Evolutionary conservation across 2,113 vertebrate species (phyloP), one percentile per base, ranked within the genome.

Genomic region (Canis aureus): DNA sequence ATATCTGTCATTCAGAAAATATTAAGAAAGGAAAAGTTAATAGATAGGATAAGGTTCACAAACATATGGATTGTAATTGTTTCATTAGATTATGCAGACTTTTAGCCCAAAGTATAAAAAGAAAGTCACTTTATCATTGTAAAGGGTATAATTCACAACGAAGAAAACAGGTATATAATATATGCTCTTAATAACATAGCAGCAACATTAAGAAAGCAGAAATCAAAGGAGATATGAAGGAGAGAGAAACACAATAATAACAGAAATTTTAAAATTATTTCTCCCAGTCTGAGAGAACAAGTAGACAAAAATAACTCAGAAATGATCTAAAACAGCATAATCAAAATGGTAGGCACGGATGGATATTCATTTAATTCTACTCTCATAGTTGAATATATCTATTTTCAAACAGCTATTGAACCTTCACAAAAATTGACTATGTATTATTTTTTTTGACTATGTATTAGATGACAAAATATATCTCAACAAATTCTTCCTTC

Each of bases 271-370:
- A 79, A 88, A 76, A 66, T 82, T 79, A 76, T 84, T 91, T 93
- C 27, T 84, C 38, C 32, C 69, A 95, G 19, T 80, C 17, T 91
- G 38, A 95, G 57, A 92, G 35, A 85, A 71, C n/a, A 93, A 91
- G 62, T 53, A 94, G 60, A 92, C 38, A 88, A 88, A 94, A 97
- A 73, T 60, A 84, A 76, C 53, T 62, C 69, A 89, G 51, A 92
- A 94, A 73, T 43, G 3, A 71, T 43, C 22, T 57, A 90, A 93
- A 82, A 82, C 66, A 92, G 86, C 67, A 69, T 62, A 86, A 90
- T 67, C 53, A 96, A 95, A 95, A 84, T 38, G 87, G 57, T 95
- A 96, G 51, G 15, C 8, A 85, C 23, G 22, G 49, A 89, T 90
- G 35, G 43, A 76, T 60, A 96, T 66, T 91, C 59, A 96, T 66